phyloP scores from a whole-genome alignment of 2,797 vertebrate genomes.

The Tolypeutes matacus region DNA sequence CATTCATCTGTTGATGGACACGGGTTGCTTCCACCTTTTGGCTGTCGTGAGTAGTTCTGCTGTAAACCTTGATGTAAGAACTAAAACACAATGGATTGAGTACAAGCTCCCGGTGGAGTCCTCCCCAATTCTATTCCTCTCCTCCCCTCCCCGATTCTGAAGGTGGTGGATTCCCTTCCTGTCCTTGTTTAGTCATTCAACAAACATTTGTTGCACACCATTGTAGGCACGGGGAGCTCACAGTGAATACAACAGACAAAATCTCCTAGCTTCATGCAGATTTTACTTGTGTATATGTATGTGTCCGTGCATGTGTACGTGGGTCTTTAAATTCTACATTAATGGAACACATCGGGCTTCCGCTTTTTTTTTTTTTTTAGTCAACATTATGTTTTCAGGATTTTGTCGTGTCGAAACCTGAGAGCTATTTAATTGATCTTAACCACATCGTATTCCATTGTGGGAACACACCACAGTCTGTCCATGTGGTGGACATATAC shows the following conservation, averaged over 20 bases:
- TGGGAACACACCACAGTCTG: not conserved
- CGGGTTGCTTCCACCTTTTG: too few species aligned
- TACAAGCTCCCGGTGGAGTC: not conserved
- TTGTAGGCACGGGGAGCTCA: fast-evolving
- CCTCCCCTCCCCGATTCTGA: not conserved
- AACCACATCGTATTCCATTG: not conserved
- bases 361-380: not conserved
- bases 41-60: too few species aligned
- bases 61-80: not conserved
- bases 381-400: not conserved
- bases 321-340: not conserved
- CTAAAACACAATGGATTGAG: not conserved
- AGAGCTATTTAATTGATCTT: not conserved
- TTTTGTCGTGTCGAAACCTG: not conserved
- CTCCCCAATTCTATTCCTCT: not conserved
- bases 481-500: too few species aligned
- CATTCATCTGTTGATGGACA: too few species aligned
- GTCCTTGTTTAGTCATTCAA: not conserved
- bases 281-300: not conserved
- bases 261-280: too few species aligned
- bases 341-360: not conserved
- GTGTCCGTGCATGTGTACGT: too few species aligned
- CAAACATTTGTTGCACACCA: not conserved
- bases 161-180: not conserved
- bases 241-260: fast-evolving